phyloP scores from a whole-genome alignment of 2,113 vertebrate species.

The Merops nubicus region DNA sequence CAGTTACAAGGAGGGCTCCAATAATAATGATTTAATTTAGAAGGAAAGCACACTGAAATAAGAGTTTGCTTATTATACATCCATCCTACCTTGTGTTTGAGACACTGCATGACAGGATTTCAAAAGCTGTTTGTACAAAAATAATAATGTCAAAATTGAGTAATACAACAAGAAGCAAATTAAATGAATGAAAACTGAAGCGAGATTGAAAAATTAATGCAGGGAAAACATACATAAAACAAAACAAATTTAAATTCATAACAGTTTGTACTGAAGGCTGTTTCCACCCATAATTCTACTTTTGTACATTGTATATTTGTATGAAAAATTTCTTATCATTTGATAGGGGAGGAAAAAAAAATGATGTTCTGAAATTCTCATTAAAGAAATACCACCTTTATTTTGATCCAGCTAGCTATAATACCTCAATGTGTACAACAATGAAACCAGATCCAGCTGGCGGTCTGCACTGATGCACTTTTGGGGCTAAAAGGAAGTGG shows the following conservation, averaged over 20 bases:
- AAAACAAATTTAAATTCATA: conserved; percentile 70
- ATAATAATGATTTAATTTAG: conserved; percentile 53
- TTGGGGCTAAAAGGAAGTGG: not conserved
- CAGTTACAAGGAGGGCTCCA: conserved; percentile 39
- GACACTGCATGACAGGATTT: conserved; percentile 98
- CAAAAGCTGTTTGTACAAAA: conserved; percentile 98
- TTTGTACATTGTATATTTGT: not conserved
- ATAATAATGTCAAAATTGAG: conserved; percentile 86
- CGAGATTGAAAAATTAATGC: conserved; percentile 74
- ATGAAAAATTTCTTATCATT: not conserved
- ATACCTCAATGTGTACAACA: not conserved
- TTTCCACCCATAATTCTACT: conserved; percentile 18
- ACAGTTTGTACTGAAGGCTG: conserved; percentile 22
- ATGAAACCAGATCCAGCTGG: not conserved
- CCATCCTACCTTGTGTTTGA: conserved; percentile 95
- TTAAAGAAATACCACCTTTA: not conserved
- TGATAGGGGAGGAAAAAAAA: not conserved
- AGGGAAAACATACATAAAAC: conserved; percentile 76
- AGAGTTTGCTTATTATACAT: conserved; percentile 73
- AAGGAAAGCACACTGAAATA: conserved; percentile 71
- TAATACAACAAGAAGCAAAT: conserved; percentile 83
- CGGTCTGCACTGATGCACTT: not conserved
- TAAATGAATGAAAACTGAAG: conserved; percentile 89
- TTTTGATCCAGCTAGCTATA: not conserved
- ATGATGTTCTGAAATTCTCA: not conserved